These are phyloP conservation scores for Anarrhichthys ocellatus DNA, from an alignment of 2,113 vertebrate genomes.

Conservation along the genomic window DNA sequence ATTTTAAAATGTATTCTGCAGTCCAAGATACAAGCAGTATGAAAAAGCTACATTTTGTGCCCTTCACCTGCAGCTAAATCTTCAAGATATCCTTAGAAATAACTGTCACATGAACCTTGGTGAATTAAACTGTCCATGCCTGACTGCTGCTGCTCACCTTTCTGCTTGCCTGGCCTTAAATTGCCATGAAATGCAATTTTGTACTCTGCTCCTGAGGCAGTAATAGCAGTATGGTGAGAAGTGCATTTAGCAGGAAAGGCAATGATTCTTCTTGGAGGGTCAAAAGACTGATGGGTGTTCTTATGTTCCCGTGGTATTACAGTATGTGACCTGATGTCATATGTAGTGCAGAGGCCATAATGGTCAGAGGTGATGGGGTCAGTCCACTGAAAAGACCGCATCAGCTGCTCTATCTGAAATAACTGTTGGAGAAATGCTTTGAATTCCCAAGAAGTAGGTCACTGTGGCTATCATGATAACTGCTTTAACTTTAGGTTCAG, in stretches of 20 bases:
- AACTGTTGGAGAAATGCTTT: slow-evolving; percentile 48
- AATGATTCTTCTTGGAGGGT: slow-evolving; percentile 40
- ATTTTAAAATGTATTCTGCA: not conserved
- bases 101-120: slow-evolving; percentile 40
- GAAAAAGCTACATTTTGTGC: slow-evolving; percentile 8
- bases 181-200: slow-evolving; percentile 65
- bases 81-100: slow-evolving; percentile 34
- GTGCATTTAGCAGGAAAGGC: slow-evolving; percentile 46
- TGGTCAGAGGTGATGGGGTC: slow-evolving; percentile 44
- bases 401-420: slow-evolving; percentile 60
- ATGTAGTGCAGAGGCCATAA: slow-evolving; percentile 34
- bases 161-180: slow-evolving; percentile 49
- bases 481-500: not conserved
- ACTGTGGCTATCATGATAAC: slow-evolving; percentile 15
- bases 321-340: slow-evolving; percentile 59
- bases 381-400: slow-evolving; percentile 38
- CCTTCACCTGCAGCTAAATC: slow-evolving; percentile 12
- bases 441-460: slow-evolving; percentile 48
- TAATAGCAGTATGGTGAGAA: slow-evolving; percentile 33
- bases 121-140: slow-evolving; percentile 31
- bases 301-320: slow-evolving; percentile 37
- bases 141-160: slow-evolving; percentile 48
- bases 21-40: not conserved
- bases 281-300: slow-evolving; percentile 41
- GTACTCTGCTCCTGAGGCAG: slow-evolving; percentile 43